Base-by-base conservation (phyloP, 64 coral and sea anemone genomes). In the Dendrophyllia cribrosa region DNA sequence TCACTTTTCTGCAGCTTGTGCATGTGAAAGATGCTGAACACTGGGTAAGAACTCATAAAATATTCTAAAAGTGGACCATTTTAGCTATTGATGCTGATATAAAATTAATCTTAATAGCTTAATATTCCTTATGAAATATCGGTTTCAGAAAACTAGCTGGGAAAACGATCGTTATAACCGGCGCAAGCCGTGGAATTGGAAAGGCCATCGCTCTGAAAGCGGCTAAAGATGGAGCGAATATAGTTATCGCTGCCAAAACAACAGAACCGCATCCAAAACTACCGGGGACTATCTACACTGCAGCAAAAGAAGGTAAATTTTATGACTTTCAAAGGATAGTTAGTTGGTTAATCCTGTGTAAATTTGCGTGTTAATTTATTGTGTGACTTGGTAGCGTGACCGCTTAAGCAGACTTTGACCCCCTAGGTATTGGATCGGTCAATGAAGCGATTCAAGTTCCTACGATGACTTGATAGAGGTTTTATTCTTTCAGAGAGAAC, bases 151-250 rank as follows among this genome's bases (percentile, higher is more conserved):
- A 98, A 77, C 65, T 98, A 58, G 93, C 96, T 16, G 96, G 96
- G 2, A 95, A 93, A 90, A 98, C 96, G 4, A 13, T 98, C 17
- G 95, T 98, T 87, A 98, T 98, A 20, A 98, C 93, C 17, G 96
- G 96, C 25, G 93, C 93, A 51, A 95, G 96, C 90, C 86, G 96
- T 74, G 93, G 93, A 44, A 98, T 98, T 77, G 96, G 96, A 59
- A 98, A 98, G 89, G 96, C 96, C 14, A 98, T 98, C 68, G 96
- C 96, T 51, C 44, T 98, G 2, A 98, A 98, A 93, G 96, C 93
- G 2, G 96, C 96, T 6, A 82, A 83, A 93, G 96, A 98, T 81
- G 96, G 93, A 25, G 96, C 96, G 10, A 98, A 98, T 56, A 91
- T 98, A 43, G 87, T 95, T 1, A 98, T 98, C 51, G 96, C 96